phyloP scores from a whole-genome alignment of 2,113 vertebrate genomes.

The Phylloscopus trochiloides region DNA sequence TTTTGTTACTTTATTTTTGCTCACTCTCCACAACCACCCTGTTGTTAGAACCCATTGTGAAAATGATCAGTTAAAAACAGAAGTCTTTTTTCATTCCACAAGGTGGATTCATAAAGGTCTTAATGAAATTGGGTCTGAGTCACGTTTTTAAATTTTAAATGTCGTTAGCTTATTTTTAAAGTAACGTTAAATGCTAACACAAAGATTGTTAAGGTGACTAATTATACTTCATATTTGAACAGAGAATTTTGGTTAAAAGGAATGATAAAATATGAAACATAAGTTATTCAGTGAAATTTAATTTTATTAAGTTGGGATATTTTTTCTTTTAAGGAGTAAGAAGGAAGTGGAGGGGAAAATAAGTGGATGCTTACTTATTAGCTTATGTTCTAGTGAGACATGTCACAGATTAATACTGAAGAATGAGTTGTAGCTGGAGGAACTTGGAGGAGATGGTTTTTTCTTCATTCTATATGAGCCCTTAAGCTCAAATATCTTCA shows the following conservation, averaged over 20 bases:
- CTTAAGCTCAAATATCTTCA: background rate
- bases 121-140: background rate
- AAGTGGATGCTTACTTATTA: background rate
- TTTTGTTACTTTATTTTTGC: background rate
- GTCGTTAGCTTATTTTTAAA: background rate
- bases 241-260: background rate
- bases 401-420: background rate
- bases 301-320: background rate
- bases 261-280: background rate
- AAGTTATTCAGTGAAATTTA: background rate
- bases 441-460: background rate
- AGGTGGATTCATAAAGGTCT: background rate
- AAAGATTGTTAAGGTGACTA: background rate
- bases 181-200: background rate
- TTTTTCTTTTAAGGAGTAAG: background rate
- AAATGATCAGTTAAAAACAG: background rate
- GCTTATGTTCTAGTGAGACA: background rate
- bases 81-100: background rate
- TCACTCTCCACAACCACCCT: background rate
- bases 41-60: background rate
- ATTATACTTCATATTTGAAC: background rate
- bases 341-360: background rate
- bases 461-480: background rate
- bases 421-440: background rate
- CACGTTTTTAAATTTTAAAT: background rate